Evolutionary conservation across 2,113 vertebrate species (phyloP).

Genomic region (Canis aureus): DNA sequence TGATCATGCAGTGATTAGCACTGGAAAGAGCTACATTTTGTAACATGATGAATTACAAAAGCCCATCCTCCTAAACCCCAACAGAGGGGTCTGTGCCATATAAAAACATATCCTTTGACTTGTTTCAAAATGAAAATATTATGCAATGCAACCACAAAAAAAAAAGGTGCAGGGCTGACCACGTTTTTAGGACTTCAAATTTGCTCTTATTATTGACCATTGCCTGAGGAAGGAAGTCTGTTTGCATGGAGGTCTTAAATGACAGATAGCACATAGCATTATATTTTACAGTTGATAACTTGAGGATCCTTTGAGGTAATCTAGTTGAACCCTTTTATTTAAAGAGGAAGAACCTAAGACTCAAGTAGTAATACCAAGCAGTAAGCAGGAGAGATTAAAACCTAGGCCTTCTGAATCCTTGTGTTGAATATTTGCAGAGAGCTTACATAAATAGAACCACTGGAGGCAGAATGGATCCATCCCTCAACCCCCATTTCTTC

Average conservation of each 20-base stretch:
- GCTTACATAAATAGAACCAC: not conserved
- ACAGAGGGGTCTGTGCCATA: not conserved
- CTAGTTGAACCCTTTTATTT: not conserved
- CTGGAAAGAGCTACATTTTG: not conserved
- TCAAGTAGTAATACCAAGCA: not conserved
- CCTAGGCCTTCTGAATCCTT: not conserved
- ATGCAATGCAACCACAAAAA: not conserved
- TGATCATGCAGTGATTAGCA: not conserved
- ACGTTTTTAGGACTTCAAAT: not conserved
- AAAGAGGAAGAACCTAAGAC: not conserved
- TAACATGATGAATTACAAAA: constrained; percentile 6
- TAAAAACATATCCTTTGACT: not conserved
- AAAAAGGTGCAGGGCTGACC: not conserved
- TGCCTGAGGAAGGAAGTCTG: not conserved
- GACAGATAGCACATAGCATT: not conserved
- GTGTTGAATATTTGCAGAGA: constrained; percentile 46
- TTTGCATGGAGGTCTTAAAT: not conserved
- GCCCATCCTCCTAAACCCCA: not conserved
- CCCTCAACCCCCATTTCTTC: not conserved
- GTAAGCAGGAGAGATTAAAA: constrained; percentile 1
- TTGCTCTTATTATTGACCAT: not conserved
- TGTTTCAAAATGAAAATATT: constrained; percentile 46
- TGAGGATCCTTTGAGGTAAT: constrained; percentile 37
- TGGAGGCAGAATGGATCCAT: not conserved
- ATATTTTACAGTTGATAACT: not conserved